A percentile compares a stretch with the other conserved stretches of the same genome.
Evolutionary conservation across 37 sponge, comb jelly and placozoan genomes (phyloP).

Genomic region (Aphrocallistes beatrix): DNA sequence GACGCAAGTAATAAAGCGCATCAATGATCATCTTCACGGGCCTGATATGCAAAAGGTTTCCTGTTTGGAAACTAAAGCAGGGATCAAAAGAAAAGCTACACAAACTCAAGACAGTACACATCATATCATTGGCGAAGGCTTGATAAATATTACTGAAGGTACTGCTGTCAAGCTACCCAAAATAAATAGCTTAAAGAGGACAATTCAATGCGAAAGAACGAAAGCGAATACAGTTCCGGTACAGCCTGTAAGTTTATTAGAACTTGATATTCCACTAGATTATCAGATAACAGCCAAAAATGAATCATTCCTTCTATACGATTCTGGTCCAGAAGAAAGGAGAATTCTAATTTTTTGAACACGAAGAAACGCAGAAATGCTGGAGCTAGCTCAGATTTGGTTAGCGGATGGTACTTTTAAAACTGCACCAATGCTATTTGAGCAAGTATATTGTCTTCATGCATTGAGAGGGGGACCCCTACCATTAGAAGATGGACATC

Average conservation of each 20-base stretch:
- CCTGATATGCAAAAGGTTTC: background rate
- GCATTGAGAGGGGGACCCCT: too few relatives aligned
- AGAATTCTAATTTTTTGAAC: too few relatives aligned
- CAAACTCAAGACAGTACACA: background rate
- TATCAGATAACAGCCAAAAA: too few relatives aligned
- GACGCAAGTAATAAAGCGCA: too few relatives aligned
- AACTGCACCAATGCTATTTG: background rate
- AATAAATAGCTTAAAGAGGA: background rate
- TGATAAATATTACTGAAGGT: background rate
- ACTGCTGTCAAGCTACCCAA: background rate
- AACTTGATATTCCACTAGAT: too few relatives aligned
- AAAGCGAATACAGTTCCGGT: too few relatives aligned
- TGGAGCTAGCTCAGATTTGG: background rate
- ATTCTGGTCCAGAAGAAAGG: too few relatives aligned
- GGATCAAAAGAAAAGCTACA: background rate
- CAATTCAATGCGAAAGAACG: too few relatives aligned
- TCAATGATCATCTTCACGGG: background rate
- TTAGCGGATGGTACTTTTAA: background rate
- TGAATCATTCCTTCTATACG: too few relatives aligned
- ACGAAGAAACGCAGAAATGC: background rate
- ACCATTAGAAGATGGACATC: too few relatives aligned
- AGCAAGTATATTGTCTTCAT: too few relatives aligned
- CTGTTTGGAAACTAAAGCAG: background rate
- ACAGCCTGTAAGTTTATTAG: too few relatives aligned
- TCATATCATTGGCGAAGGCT: background rate